These are phyloP conservation scores for Drosophila tsacasi DNA, from an alignment of 1,140 invertebrate species.

Conservation along the genomic window DNA sequence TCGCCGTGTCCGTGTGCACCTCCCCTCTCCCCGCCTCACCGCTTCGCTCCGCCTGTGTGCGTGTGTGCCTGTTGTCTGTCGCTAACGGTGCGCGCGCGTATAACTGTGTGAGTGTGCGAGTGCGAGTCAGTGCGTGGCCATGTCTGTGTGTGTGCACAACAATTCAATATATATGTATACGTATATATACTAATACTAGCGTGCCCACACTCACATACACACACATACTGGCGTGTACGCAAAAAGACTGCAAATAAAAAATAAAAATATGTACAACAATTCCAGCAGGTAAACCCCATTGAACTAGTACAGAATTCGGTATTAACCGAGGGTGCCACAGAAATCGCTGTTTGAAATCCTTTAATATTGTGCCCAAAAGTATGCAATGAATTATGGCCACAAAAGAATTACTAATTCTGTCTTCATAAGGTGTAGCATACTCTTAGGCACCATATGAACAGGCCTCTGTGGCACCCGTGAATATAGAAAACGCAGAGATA, in stretches of 20 bases:
- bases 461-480: background rate
- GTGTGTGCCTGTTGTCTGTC: slow-evolving; percentile 63
- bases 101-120: slow-evolving; percentile 60
- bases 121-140: slow-evolving; percentile 58
- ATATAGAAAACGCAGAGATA: background rate
- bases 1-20: slow-evolving; percentile 27
- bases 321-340: background rate
- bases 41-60: slow-evolving; percentile 23
- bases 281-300: slow-evolving; percentile 61
- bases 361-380: background rate
- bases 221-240: background rate
- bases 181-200: slow-evolving; percentile 46
- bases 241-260: slow-evolving; percentile 33
- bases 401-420: background rate
- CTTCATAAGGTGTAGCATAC: background rate
- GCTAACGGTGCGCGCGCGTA: slow-evolving; percentile 74
- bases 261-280: slow-evolving; percentile 38
- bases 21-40: slow-evolving; percentile 16
- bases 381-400: background rate
- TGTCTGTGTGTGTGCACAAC: slow-evolving; percentile 58
- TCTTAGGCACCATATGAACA: background rate
- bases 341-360: background rate
- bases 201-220: slow-evolving; percentile 30
- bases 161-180: slow-evolving; percentile 45
- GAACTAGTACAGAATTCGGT: slow-evolving; percentile 23